phyloP scores from a whole-genome alignment of 1,140 invertebrate genomes.

The Lordiphosa mommai region DNA sequence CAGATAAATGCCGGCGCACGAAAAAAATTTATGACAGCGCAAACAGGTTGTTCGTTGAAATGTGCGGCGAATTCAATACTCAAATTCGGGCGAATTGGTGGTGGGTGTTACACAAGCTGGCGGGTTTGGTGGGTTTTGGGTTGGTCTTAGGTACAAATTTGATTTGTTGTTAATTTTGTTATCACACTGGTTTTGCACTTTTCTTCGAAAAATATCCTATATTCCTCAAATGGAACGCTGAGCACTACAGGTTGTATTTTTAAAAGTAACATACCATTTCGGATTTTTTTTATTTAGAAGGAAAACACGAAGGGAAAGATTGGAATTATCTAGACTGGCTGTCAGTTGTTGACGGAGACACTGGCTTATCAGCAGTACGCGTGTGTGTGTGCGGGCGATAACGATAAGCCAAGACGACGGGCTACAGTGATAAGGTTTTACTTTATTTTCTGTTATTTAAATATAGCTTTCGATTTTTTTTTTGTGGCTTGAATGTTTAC shows the following conservation, averaged over 20 bases:
- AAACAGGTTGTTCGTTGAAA: conserved; percentile 62
- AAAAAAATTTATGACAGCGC: conserved; percentile 50
- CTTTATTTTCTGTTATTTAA: conserved; percentile 12
- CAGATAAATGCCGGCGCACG: conserved; percentile 43
- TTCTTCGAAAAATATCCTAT: conserved; percentile 30
- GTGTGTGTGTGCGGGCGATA: conserved; percentile 31
- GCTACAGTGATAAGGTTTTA: conserved; percentile 26
- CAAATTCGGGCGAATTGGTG: conserved; percentile 43
- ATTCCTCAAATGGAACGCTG: conserved; percentile 16
- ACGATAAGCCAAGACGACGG: conserved; percentile 38
- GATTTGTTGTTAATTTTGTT: conserved; percentile 17
- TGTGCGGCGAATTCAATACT: conserved; percentile 35
- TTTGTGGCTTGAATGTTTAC: conserved; percentile 7
- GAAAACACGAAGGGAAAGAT: conserved; percentile 11
- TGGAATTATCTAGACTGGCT: conserved; percentile 19
- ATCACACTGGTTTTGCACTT: conserved; percentile 31
- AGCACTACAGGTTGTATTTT: conserved; percentile 24
- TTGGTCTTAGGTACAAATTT: conserved; percentile 4
- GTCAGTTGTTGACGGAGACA: conserved; percentile 31
- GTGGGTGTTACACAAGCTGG: conserved; percentile 11
- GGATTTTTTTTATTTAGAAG: conserved; percentile 35
- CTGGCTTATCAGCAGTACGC: conserved; percentile 41
- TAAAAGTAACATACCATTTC: conserved; percentile 55
- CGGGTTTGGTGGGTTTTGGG: not conserved
- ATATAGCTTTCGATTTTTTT: conserved; percentile 14